Percentiles rank a stretch among this genome's conserved stretches.
Evolutionary conservation across 2,888 invertebrate genomes (phyloP).

Genomic region (Brenthis daphne): DNA sequence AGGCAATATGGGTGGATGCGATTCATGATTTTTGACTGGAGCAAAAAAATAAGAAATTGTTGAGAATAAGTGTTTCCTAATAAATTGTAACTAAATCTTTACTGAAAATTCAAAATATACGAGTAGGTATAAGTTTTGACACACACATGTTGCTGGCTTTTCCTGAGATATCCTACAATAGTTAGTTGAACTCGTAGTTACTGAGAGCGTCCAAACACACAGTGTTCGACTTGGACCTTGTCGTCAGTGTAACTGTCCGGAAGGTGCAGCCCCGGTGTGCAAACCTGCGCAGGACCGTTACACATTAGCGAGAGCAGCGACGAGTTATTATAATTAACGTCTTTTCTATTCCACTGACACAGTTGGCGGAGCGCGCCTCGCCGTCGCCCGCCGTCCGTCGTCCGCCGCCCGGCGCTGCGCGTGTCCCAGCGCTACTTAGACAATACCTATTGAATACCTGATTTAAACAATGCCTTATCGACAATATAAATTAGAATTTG

Average conservation of each 20-base stretch:
- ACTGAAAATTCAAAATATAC: too few relatives aligned
- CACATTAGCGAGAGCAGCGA: background rate
- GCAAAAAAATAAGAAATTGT: too few relatives aligned
- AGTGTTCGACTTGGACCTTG: background rate
- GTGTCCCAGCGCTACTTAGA: too few relatives aligned
- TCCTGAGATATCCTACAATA: too few relatives aligned
- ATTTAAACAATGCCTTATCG: background rate
- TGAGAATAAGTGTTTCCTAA: too few relatives aligned
- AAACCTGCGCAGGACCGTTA: background rate
- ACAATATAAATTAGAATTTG: background rate
- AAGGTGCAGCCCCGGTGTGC: background rate
- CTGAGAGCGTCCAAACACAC: background rate
- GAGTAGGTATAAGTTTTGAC: too few relatives aligned
- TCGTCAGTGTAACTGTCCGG: background rate
- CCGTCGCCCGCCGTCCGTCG: background rate
- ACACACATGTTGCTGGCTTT: too few relatives aligned
- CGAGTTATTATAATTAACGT: slow-evolving; percentile 6
- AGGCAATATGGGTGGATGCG: too few relatives aligned
- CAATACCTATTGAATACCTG: slow-evolving; percentile 2
- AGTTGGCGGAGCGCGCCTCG: slow-evolving; percentile 10
- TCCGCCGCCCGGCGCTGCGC: background rate
- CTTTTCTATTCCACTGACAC: slow-evolving; percentile 18
- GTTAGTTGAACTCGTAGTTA: too few relatives aligned
- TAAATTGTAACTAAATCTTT: too few relatives aligned
- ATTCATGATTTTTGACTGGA: too few relatives aligned